These are phyloP conservation scores for Eugnorisma glareosa DNA, from an alignment of 2,888 invertebrate species.

Conservation along the genomic window DNA sequence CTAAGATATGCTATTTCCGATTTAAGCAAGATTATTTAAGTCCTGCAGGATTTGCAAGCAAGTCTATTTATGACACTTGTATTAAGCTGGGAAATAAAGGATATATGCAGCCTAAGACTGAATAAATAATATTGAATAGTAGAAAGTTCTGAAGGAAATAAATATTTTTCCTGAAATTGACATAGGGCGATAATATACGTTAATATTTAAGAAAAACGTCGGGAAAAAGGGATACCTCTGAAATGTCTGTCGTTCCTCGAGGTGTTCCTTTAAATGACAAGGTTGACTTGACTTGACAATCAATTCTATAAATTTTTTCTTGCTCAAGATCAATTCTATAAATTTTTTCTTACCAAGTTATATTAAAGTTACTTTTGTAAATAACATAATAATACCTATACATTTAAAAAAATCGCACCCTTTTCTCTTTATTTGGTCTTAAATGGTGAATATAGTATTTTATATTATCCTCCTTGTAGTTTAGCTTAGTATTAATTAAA, in stretches of 20 bases:
- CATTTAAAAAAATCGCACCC: not conserved
- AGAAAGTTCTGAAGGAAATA: not conserved
- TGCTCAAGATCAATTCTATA: not conserved
- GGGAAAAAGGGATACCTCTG: not conserved
- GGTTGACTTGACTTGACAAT: not conserved
- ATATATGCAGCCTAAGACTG: not conserved
- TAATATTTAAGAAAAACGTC: no score
- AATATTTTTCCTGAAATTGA: not conserved
- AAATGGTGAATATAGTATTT: not conserved
- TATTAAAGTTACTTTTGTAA: not conserved
- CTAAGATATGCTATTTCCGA: slow-evolving; percentile 36
- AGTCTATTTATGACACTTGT: not conserved
- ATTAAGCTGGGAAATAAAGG: not conserved
- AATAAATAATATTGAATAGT: not conserved
- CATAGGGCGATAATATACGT: not conserved
- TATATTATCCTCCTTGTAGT: no score
- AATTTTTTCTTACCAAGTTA: not conserved
- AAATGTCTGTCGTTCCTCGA: not conserved
- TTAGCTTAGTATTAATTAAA: no score
- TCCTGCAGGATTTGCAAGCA: not conserved
- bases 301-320: not conserved
- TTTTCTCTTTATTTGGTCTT: not conserved
- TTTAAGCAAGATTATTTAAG: slow-evolving; percentile 26
- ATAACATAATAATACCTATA: not conserved
- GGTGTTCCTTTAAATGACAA: not conserved